Evolutionary conservation across 2,888 invertebrate genomes (phyloP).

Genomic region (Sipha maydis): DNA sequence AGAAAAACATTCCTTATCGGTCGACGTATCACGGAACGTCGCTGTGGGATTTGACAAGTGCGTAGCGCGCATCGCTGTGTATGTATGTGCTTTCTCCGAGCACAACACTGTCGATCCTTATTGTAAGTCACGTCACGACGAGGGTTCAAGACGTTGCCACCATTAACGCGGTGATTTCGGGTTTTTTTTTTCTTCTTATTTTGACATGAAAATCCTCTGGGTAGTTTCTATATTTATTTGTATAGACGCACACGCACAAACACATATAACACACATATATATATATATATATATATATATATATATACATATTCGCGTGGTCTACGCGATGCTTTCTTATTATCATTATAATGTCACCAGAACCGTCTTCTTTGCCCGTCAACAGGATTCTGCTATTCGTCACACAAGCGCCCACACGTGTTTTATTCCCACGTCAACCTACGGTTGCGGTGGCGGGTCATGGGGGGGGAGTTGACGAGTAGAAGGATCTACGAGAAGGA

Average conservation of each 20-base stretch:
- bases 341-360: constrained; percentile 21
- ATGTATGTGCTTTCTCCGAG: background rate
- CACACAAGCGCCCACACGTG: background rate
- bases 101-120: constrained; percentile 17
- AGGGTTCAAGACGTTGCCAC: constrained; percentile 12
- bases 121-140: constrained; percentile 52
- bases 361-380: background rate
- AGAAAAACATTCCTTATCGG: background rate
- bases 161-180: constrained; percentile 35
- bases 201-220: constrained; percentile 50
- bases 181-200: constrained; percentile 5
- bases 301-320: background rate
- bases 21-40: background rate
- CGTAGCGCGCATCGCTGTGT: background rate
- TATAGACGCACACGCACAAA: too few relatives aligned
- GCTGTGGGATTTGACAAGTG: constrained; percentile 2
- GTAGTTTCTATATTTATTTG: background rate
- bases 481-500: too few relatives aligned
- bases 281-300: too few relatives aligned
- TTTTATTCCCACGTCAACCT: background rate
- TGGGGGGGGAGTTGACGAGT: too few relatives aligned
- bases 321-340: background rate
- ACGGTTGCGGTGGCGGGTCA: too few relatives aligned
- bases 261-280: too few relatives aligned
- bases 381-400: background rate